phyloP scores from a whole-genome alignment of 2,888 invertebrate genomes.

The Apoda limacodes region DNA sequence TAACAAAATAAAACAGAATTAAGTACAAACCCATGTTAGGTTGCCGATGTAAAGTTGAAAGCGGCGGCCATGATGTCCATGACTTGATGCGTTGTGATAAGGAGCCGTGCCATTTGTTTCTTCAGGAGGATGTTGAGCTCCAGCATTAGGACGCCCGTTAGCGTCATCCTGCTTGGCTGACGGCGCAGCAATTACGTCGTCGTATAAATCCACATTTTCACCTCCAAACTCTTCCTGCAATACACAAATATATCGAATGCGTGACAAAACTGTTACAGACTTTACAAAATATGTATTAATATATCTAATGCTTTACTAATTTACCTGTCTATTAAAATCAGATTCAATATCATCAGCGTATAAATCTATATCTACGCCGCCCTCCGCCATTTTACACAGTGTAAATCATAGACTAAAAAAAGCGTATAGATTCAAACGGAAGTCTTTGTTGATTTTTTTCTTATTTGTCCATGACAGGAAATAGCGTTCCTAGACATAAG shows the following conservation, averaged over 20 bases:
- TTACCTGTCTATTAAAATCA: constrained; percentile 78
- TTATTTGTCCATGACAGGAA: constrained; percentile 10
- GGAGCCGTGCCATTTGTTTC: constrained; percentile 77
- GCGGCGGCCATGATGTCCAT: constrained; percentile 82
- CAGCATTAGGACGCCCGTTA: constrained; percentile 68
- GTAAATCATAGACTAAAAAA: constrained; percentile 7
- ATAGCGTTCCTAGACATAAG: too few relatives aligned
- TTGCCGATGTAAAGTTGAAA: constrained; percentile 98
- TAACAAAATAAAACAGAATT: constrained; percentile 48
- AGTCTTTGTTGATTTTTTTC: constrained; percentile 4
- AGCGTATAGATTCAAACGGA: constrained; percentile 2
- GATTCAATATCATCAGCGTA: constrained; percentile 97
- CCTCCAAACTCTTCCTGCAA: constrained; percentile 83
- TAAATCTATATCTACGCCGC: constrained; percentile 95
- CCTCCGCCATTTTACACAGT: constrained; percentile 83
- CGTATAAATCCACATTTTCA: constrained; percentile 93
- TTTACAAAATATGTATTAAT: constrained; percentile 23
- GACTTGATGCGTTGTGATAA: constrained; percentile 78
- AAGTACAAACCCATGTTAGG: constrained; percentile 92
- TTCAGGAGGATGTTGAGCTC: constrained; percentile 66
- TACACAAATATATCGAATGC: constrained; percentile 23
- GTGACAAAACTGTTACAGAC: background rate
- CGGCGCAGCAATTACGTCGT: constrained; percentile 92
- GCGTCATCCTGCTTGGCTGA: constrained; percentile 71
- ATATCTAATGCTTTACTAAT: constrained; percentile 6